Evolutionary conservation across 2,113 vertebrate genomes (phyloP).

Genomic region (Thalassarche chlororhynchos): DNA sequence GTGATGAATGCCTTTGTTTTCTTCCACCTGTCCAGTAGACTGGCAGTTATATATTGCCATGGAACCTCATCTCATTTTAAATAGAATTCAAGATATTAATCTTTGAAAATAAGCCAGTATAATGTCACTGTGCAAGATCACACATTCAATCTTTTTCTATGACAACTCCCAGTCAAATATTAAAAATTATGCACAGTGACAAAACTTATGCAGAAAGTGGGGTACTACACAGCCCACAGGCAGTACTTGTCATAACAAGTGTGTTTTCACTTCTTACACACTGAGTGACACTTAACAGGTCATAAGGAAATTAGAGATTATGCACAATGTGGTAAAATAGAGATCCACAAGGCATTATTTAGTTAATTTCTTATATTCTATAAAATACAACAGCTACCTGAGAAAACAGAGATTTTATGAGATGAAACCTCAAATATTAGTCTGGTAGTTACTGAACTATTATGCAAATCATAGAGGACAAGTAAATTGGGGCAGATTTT

Average conservation of each 20-base stretch:
- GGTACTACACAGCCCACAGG: neutral
- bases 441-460: neutral
- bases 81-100: neutral
- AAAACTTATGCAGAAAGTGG: neutral
- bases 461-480: neutral
- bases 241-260: neutral
- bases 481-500: neutral
- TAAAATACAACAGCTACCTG: neutral
- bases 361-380: neutral
- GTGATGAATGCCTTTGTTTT: constrained; percentile 58
- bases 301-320: neutral
- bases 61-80: constrained; percentile 33
- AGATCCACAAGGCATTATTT: neutral
- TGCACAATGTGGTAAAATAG: neutral
- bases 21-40: neutral
- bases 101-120: constrained; percentile 9
- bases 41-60: neutral
- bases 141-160: neutral
- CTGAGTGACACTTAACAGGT: neutral
- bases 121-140: neutral
- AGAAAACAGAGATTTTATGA: neutral
- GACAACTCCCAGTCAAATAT: neutral
- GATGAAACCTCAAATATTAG: neutral
- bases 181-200: neutral
- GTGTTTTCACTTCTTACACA: neutral